Percentiles rank a stretch among this genome's conserved stretches.
phyloP scores from a whole-genome alignment of 2,888 invertebrate species.

The Trissonchulus latispiculum region DNA sequence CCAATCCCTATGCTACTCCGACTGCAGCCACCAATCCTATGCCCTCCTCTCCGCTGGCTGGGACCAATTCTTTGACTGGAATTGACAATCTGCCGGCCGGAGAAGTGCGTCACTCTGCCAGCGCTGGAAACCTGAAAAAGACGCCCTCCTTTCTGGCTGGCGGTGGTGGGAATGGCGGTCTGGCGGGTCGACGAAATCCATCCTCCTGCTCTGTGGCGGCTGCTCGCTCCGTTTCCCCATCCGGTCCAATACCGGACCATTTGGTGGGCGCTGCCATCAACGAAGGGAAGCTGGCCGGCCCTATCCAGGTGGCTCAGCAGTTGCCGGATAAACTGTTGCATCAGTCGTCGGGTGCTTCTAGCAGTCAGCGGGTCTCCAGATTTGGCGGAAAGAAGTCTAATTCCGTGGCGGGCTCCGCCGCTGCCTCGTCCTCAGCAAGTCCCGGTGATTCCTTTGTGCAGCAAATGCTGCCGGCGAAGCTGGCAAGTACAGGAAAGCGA shows the following conservation, averaged over 20 bases:
- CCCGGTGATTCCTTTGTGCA: not conserved
- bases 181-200: too few species aligned
- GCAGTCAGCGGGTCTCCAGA: not conserved
- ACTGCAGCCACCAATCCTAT: not conserved
- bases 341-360: not conserved
- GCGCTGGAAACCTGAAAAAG: not conserved
- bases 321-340: constrained; percentile 1
- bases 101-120: not conserved
- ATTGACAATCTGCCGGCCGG: not conserved
- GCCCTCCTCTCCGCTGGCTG: not conserved
- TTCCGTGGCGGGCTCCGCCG: not conserved
- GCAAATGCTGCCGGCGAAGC: constrained; percentile 11
- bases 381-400: not conserved
- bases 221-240: not conserved
- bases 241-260: not conserved
- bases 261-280: constrained; percentile 15
- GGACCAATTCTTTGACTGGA: not conserved
- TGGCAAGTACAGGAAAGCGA: constrained; percentile 1
- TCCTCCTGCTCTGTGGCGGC: not conserved
- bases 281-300: constrained; percentile 9
- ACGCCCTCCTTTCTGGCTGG: not conserved
- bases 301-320: not conserved
- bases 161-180: too few species aligned
- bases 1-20: too few species aligned
- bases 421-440: not conserved